A percentile compares a stretch with the other conserved stretches of the same genome.
Conservation (phyloP, 2,888 invertebrate genomes). For the Nomada lathburiana region DNA sequence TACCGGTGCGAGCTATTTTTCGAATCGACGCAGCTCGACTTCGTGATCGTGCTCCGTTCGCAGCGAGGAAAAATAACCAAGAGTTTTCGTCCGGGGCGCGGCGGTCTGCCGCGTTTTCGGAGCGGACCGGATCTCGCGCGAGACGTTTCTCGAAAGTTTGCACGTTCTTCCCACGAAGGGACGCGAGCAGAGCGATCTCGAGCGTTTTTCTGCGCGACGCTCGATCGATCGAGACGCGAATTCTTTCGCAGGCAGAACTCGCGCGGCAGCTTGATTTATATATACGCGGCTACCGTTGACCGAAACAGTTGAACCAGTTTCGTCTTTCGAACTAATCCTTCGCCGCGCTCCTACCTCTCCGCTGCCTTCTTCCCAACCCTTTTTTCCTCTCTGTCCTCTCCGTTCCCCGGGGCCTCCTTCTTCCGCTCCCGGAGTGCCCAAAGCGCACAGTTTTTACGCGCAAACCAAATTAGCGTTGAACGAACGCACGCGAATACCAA, state of each 20-base stretch:
- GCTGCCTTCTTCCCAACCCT: constrained; percentile 1
- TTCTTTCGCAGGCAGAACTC: constrained; percentile 71
- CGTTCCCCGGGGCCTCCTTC: background rate
- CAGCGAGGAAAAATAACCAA: background rate
- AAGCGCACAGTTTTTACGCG: constrained; percentile 54
- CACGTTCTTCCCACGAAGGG: constrained; percentile 71
- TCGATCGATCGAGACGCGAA: constrained; percentile 75
- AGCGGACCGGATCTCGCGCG: constrained; percentile 18
- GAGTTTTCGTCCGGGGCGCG: background rate
- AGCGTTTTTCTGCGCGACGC: constrained; percentile 74
- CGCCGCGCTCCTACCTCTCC: constrained; percentile 28
- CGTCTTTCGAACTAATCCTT: constrained; percentile 75
- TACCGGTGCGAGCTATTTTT: constrained; percentile 64
- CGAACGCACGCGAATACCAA: constrained; percentile 43
- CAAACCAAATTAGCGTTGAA: constrained; percentile 54
- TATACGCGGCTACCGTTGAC: constrained; percentile 67
- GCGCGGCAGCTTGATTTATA: constrained; percentile 73
- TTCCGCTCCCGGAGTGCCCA: background rate
- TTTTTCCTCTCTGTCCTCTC: background rate
- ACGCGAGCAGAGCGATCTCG: constrained; percentile 60
- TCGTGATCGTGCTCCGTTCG: no score
- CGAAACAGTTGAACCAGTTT: constrained; percentile 79
- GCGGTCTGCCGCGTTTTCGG: constrained; percentile 21
- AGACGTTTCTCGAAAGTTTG: constrained; percentile 49
- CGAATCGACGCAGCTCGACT: constrained; percentile 5